Evolutionary conservation across 2,113 vertebrate species (phyloP), one percentile per base, ranked within the genome.

Genomic region (Melanocharis versteri): DNA sequence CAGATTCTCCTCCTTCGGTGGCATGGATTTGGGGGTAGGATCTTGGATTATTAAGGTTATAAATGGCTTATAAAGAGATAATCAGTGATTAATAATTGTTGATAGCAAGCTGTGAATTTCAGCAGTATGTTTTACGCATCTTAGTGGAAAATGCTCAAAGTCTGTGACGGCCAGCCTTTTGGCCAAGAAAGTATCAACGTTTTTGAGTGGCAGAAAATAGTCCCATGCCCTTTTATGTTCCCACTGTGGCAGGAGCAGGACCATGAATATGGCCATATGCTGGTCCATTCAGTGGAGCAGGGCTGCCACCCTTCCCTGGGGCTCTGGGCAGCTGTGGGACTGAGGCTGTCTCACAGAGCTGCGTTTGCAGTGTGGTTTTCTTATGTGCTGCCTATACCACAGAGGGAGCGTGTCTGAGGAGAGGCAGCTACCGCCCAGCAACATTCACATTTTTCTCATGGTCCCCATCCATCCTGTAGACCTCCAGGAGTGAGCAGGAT

Each of bases 261-360:
- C 10, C 11, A 18, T 1, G 0, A 14, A 5, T 4, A n/a, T 19
- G 2, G 5, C 8, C 4, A 17, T 19, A 8, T 2, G 1, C 53
- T 53, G 47, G 13, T 45, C 37, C 45, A 5, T 58, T 31, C 31
- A 5, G 35, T 3, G 3, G 23, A 13, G n/a, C 39, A 4, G 24
- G 9, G 39, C 39, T 72, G 54, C 10, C n/a, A 2, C 9, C 18
- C 51, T 50, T 48, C 18, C 24, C 26, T 7, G 62, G 47, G 18
- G 23, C 42, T 76, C 53, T 24, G 69, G 60, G 40, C 20, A 51
- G 42, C 51, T 21, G 26, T 62, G 68, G 58, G 37, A 35, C 50
- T 14, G 26, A 54, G 39, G 48, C 15, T 75, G 5, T 15, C 44
- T 15, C 4, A 2, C 22, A 76, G 13, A 53, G 28, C 0, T 61